phyloP scores from a whole-genome alignment of 2,113 vertebrate species.

The Lophotis ruficrista region DNA sequence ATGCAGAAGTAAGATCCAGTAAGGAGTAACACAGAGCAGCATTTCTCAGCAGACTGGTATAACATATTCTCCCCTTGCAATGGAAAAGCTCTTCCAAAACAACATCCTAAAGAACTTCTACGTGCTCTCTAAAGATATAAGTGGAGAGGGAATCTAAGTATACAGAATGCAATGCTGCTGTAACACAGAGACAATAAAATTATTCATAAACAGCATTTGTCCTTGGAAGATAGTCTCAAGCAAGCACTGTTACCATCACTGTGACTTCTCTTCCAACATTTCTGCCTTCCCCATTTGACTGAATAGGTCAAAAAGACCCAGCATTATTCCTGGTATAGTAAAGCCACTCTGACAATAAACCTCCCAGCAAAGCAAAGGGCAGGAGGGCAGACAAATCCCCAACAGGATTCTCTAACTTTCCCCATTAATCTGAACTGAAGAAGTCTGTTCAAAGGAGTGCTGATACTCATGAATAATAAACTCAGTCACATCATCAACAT shows the following conservation, averaged over 20 bases:
- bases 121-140: background rate
- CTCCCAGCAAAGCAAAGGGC: constrained; percentile 14
- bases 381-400: constrained; percentile 10
- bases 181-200: background rate
- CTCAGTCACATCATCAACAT: constrained; percentile 20
- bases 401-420: background rate
- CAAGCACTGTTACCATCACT: background rate
- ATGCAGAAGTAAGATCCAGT: rapidly evolving
- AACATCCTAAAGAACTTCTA: background rate
- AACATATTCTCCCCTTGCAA: background rate
- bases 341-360: constrained; percentile 16
- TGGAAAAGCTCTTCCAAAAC: background rate
- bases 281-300: background rate
- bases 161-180: background rate
- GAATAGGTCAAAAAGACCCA: background rate
- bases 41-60: background rate
- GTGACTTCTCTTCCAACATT: background rate
- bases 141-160: background rate
- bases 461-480: constrained; percentile 58
- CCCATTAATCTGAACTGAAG: constrained; percentile 6
- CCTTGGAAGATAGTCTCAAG: background rate
- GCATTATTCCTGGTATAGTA: background rate
- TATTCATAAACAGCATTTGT: background rate
- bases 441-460: constrained; percentile 24
- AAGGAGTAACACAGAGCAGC: background rate